Base-by-base conservation (phyloP, 2,797 vertebrate genomes). In the Lithobates pipiens region DNA sequence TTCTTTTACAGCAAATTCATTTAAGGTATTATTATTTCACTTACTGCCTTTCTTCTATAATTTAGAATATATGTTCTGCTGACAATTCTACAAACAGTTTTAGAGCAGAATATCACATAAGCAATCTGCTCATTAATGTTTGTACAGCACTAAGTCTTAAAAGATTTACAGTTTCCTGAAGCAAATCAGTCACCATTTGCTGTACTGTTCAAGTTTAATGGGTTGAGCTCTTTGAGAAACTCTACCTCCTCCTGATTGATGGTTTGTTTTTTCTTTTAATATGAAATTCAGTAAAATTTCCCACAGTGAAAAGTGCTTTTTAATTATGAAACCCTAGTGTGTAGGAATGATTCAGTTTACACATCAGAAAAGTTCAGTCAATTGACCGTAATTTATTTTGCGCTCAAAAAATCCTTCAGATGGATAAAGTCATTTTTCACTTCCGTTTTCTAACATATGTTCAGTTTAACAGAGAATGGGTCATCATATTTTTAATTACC, bases 261-360 rank as follows among this genome's bases (percentile, higher is more conserved):
- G 87, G 88, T 90, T 90, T 92, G 83, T 92, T 91, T 91, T 89
- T 91, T 90, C 90, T 91, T 92, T 90, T 89, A 91, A 92, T 89
- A 88, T 25, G 86, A 93, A 93, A 90, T 91, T 91, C 88, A 90
- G 86, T 86, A 90, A 82, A 92, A 61, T 86, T 89, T 90, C 89
- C 77, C 89, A 89, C 85, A 77, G 86, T 90, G 90, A 88, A 89
- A 93, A 92, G 89, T 80, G 74, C 76, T 88, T 93, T 92, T 93
- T 94, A 90, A 91, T 91, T 91, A 91, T 88, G 89, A 93, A 91
- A 91, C 88, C 89, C 74, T 87, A 90, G 84, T 88, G 70, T 90
- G 84, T 90, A 89, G 80, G 86, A 92, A 88, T 88, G 89, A 90
- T 89, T 90, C 87, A 86, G 91, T 91, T 92, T 93, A 93, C 89